Conservation (phyloP, 1,140 invertebrate species). For the Subanguina moxae region DNA sequence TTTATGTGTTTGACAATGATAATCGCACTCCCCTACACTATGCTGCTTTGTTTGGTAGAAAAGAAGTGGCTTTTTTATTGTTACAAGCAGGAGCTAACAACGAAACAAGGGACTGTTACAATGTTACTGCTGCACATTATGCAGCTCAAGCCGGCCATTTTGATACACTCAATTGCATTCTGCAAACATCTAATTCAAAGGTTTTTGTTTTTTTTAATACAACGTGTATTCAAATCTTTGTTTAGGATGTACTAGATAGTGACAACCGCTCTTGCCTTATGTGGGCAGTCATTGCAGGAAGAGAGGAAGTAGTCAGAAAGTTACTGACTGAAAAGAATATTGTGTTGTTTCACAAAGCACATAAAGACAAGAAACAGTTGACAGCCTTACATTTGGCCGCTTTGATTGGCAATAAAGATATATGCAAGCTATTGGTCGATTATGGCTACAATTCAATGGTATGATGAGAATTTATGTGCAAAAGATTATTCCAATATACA, state of each 20-base stretch:
- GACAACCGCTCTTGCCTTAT: conserved; percentile 37
- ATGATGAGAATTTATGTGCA: too few relatives aligned
- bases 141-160: conserved; percentile 33
- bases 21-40: conserved; percentile 41
- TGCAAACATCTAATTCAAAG: not conserved
- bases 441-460: conserved; percentile 18
- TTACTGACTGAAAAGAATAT: conserved; percentile 21
- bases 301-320: conserved; percentile 26
- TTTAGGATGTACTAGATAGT: conserved; percentile 35
- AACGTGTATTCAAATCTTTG: not conserved
- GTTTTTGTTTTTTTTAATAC: not conserved
- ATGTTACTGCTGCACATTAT: conserved; percentile 45
- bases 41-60: conserved; percentile 32
- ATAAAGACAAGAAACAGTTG: conserved; percentile 17
- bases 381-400: conserved; percentile 44
- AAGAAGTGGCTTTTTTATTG: conserved; percentile 18
- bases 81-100: conserved; percentile 35
- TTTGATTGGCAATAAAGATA: conserved; percentile 23
- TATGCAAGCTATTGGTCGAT: conserved; percentile 39
- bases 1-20: conserved; percentile 39
- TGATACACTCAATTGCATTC: conserved; percentile 14
- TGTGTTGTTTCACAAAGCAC: not conserved
- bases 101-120: conserved; percentile 24
- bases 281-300: conserved; percentile 46
- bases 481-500: too few relatives aligned